These are phyloP conservation scores for Diplazon laetatorius DNA, from an alignment of 2,888 invertebrate species.

Conservation along the genomic window DNA sequence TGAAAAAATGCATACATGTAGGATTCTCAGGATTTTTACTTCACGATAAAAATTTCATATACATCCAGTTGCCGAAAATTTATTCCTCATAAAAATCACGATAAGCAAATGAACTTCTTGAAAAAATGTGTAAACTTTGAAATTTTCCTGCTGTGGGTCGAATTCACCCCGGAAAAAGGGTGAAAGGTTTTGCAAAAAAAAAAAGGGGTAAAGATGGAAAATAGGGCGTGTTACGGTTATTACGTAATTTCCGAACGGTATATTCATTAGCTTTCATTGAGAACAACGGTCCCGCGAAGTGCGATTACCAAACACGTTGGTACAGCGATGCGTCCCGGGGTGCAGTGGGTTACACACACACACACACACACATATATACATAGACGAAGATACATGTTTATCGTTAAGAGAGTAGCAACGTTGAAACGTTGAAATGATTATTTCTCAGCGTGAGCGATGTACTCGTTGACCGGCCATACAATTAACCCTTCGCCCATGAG, in stretches of 20 bases:
- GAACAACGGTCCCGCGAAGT: slow-evolving; percentile 50
- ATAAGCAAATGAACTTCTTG: too few relatives aligned
- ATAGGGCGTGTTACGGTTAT: slow-evolving; percentile 50
- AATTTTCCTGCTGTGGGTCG: too few relatives aligned
- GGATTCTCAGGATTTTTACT: too few relatives aligned
- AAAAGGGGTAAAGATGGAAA: neutral
- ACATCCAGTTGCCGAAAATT: too few relatives aligned
- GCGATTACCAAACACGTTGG: slow-evolving; percentile 34
- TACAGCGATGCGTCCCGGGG: neutral
- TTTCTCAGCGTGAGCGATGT: slow-evolving; percentile 38
- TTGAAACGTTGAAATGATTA: slow-evolving; percentile 56
- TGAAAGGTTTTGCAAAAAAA: slow-evolving; percentile 13
- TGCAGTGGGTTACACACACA: slow-evolving; percentile 2
- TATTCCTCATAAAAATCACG: too few relatives aligned
- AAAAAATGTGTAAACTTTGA: too few relatives aligned
- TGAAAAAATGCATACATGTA: too few relatives aligned
- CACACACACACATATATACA: neutral
- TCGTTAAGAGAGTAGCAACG: slow-evolving; percentile 23
- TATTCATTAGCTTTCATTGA: slow-evolving; percentile 62
- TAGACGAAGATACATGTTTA: neutral
- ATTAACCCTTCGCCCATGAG: slow-evolving; percentile 54
- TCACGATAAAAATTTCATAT: too few relatives aligned
- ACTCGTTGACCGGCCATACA: slow-evolving; percentile 54
- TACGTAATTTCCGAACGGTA: slow-evolving; percentile 58
- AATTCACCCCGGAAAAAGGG: too few relatives aligned